Percentiles rank a stretch among this genome's conserved stretches.
Evolutionary conservation across 2,113 vertebrate species (phyloP).

Genomic region (Cygnus atratus): DNA sequence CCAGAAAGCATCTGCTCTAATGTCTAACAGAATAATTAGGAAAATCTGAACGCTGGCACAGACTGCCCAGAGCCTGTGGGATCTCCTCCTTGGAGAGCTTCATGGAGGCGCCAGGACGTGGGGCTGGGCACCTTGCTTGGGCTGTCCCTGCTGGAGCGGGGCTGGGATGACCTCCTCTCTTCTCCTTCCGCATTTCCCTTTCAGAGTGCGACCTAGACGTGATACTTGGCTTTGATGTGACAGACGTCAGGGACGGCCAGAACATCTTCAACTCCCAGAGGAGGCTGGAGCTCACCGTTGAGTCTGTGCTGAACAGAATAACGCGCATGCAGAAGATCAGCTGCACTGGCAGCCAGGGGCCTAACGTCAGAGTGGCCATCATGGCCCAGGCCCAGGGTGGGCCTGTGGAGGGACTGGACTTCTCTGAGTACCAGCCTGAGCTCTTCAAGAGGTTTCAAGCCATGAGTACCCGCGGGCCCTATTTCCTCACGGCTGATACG

Average conservation of each 20-base stretch:
- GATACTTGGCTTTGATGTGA: slow-evolving; percentile 92
- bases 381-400: slow-evolving; percentile 77
- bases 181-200: not conserved
- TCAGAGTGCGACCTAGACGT: slow-evolving; percentile 90
- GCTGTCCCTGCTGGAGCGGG: not conserved
- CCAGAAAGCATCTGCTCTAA: not conserved
- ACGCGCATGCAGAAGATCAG: slow-evolving; percentile 86
- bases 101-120: not conserved
- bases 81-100: not conserved
- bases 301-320: slow-evolving; percentile 83
- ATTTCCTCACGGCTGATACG: slow-evolving; percentile 79
- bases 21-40: not conserved
- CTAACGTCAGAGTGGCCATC: slow-evolving; percentile 82
- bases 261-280: slow-evolving; percentile 86
- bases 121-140: not conserved
- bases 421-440: slow-evolving; percentile 77
- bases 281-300: slow-evolving; percentile 83
- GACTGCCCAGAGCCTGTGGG: not conserved
- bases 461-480: slow-evolving; percentile 84
- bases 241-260: slow-evolving; percentile 61
- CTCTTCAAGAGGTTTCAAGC: slow-evolving; percentile 81
- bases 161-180: not conserved
- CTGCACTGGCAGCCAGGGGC: slow-evolving; percentile 81
- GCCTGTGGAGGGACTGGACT: slow-evolving; percentile 83
- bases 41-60: not conserved